Conservation (phyloP, 2,888 invertebrate species). For the Coleophora deauratella region DNA sequence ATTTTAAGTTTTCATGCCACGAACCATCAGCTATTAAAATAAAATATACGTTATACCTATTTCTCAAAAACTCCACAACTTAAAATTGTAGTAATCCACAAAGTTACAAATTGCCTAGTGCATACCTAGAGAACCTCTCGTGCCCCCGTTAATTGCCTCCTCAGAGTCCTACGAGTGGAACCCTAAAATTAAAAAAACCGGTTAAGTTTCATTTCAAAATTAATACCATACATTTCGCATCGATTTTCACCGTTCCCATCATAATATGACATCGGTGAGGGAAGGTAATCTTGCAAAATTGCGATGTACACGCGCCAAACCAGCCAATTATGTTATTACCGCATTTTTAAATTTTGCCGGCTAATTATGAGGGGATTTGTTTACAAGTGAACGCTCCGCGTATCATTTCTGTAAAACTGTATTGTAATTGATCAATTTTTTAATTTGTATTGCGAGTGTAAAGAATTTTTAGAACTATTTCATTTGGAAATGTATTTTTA, state of each 20-base stretch:
- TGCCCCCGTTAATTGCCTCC: too few species aligned
- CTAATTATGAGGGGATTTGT: slow-evolving; percentile 37
- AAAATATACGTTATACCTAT: too few species aligned
- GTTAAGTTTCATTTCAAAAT: slow-evolving; percentile 14
- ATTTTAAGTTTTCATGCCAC: not conserved
- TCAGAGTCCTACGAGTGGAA: not conserved
- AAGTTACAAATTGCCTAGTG: too few species aligned
- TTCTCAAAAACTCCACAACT: not conserved
- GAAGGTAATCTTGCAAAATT: slow-evolving; percentile 19
- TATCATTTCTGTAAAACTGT: slow-evolving; percentile 23
- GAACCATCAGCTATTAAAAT: not conserved
- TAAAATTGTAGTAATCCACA: not conserved
- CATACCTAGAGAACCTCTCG: too few species aligned
- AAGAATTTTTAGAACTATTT: too few species aligned
- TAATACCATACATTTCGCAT: slow-evolving; percentile 20
- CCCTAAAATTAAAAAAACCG: slow-evolving; percentile 11
- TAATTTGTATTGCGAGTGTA: not conserved
- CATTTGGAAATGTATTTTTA: too few species aligned
- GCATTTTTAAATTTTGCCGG: slow-evolving; percentile 19
- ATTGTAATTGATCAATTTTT: slow-evolving; percentile 8
- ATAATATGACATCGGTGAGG: slow-evolving; percentile 16
- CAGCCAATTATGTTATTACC: slow-evolving; percentile 36
- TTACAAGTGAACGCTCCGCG: slow-evolving; percentile 26
- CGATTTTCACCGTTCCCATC: slow-evolving; percentile 9
- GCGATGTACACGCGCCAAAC: slow-evolving; percentile 36